Conservation (phyloP, 2,888 invertebrate genomes). For the Strigamia transsilvanica region DNA sequence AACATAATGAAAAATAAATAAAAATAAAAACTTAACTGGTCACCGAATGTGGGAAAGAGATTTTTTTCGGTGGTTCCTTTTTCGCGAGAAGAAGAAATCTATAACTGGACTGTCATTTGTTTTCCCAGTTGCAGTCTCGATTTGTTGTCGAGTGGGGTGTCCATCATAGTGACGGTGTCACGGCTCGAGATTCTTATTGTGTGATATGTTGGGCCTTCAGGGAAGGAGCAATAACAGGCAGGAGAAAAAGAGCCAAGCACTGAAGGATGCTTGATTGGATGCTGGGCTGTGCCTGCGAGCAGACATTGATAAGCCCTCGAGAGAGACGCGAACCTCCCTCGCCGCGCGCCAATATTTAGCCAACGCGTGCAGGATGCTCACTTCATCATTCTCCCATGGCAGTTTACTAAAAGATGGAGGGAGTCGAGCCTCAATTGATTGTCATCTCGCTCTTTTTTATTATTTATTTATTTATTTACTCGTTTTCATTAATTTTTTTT, state of each 20-base stretch:
- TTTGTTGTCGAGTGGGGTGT: constrained; percentile 46
- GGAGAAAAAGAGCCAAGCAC: constrained; percentile 46
- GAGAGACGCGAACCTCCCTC: constrained; percentile 50
- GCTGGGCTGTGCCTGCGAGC: constrained; percentile 39
- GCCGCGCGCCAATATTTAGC: constrained; percentile 51
- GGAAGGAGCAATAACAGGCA: constrained; percentile 47
- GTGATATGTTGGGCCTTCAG: constrained; percentile 32
- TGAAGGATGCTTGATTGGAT: constrained; percentile 51
- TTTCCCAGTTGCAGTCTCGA: constrained; percentile 33
- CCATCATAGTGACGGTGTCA: constrained; percentile 43
- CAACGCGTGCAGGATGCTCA: constrained; percentile 40
- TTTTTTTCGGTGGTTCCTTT: not conserved
- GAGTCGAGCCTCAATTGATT: constrained; percentile 41
- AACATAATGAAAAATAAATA: not conserved
- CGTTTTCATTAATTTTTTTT: not conserved
- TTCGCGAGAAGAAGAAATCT: not conserved
- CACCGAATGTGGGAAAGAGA: constrained; percentile 26
- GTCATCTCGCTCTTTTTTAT: constrained; percentile 17
- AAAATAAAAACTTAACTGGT: not conserved
- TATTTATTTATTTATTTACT: not conserved
- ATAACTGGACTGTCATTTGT: constrained; percentile 42
- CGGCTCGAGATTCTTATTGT: constrained; percentile 37
- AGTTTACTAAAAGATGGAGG: constrained; percentile 29
- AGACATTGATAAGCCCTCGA: constrained; percentile 51
- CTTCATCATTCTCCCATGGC: constrained; percentile 50